Evolutionary conservation across 2,888 invertebrate genomes (phyloP), one percentile per base, ranked within the genome.

Genomic region (Drosophila subquinaria): DNA sequence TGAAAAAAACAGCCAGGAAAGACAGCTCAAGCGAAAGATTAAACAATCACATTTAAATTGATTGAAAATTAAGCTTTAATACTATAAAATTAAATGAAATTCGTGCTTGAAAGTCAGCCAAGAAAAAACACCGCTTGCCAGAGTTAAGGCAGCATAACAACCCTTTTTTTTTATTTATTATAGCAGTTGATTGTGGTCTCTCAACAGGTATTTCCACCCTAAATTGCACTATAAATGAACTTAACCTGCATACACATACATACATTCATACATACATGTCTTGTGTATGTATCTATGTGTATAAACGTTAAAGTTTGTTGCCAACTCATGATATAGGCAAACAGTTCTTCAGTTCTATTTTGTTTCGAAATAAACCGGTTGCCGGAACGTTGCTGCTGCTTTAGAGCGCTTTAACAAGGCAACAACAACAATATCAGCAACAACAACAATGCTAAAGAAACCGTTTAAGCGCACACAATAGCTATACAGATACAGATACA

Each of bases 311-410:
- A 66, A 70, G 59, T 71, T 71, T 71, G 61, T 67, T 72, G 73
- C 65, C 61, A 73, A 73, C 67, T 73, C 63, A 59, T 47, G 66
- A 53, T 71, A 63, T 64, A 60, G 33, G 56, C 55, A 65, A 73
- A 74, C 63, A 73, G 51, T 69, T 74, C 61, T 69, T 69, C 57
- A 61, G 69, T 69, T 64, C 62, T 73, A 73, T 74, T 72, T 84
- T 81, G 76, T 81, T 84, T 84, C 82, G 85, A 82, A 82, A 76
- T 72, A 84, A 82, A 82, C 82, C 82, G 85, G 85, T 84, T 84
- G 72, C 45, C 43, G 35, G 45, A 82, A 66, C 63, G 69, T 61
- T 68, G 51, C 33, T 69, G 30, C 3, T 50, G 50, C 38, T 59
- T 38, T 69, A 30, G 38, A 71, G 43, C 59, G 43, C 59, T 56